Base-by-base conservation (phyloP, 2,888 invertebrate genomes). In the Drosophila pegasa region DNA sequence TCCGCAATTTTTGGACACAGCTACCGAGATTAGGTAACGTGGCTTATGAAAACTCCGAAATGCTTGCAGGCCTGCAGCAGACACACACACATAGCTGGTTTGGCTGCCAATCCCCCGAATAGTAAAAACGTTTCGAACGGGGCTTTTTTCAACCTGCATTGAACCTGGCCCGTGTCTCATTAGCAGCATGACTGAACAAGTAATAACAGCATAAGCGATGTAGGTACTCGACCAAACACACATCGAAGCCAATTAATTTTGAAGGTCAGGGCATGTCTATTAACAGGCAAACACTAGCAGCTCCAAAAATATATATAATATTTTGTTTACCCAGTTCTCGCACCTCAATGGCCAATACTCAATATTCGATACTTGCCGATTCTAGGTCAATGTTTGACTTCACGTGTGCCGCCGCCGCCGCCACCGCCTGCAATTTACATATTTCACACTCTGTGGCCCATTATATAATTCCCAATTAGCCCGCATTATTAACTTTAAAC, bases 401-500 rank as follows among this genome's bases (percentile, higher is more conserved):
- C 41, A 41, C 16, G 54, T 41, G 54, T 22, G 41, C 43, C 14
- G 43, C 41, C 33, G 43, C 22, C 55, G 62, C 61, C 59, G 31
- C 61, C 59, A 18, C 8, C 33, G 58, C 33, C 51, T 74, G 73
- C 60, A 73, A 83, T 88, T 88, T 86, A 76, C 82, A 83, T 83
- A 75, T 52, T 67, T 56, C 61, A 41, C 56, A 59, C 35, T 50
- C 62, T 37, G 65, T 51, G 45, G 48, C 51, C 57, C 51, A 66
- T 67, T 64, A 59, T 45, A 72, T 72, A 70, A 69, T 82, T 60
- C 65, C 75, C 86, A 87, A 88, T 85, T 85, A 80, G 86, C 82
- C 75, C 54, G 82, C 67, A 73, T 85, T 85, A 87, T 85, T 87
- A 76, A 55, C 45, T 69, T 72, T 86, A 72, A 86, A 88, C 83